phyloP scores from a whole-genome alignment of 2,113 vertebrate genomes.

The Pogonocichla stellata region DNA sequence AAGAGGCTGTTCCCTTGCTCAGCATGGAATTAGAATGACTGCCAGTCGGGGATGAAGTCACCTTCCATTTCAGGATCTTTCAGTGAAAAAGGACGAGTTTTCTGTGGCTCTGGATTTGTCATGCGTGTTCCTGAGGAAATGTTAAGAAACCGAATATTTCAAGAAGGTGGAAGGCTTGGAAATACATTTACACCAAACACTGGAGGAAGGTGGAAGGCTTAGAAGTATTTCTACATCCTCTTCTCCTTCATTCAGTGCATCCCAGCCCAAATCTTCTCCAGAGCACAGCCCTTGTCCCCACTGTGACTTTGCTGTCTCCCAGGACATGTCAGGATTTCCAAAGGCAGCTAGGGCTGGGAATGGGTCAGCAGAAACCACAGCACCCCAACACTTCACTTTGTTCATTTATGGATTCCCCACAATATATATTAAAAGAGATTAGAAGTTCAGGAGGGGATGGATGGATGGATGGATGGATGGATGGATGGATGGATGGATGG shows the following conservation, averaged over 20 bases:
- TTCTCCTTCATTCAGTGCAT: fast-evolving
- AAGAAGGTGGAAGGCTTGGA: not conserved
- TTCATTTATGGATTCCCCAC: not conserved
- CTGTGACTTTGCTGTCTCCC: not conserved
- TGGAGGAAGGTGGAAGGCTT: not conserved
- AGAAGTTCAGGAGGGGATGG: not conserved
- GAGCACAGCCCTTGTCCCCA: not conserved
- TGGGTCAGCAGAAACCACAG: not conserved
- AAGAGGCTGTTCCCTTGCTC: slow-evolving; percentile 4
- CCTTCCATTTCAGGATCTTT: slow-evolving; percentile 27
- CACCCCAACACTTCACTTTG: not conserved
- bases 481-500: fast-evolving
- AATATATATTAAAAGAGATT: not conserved
- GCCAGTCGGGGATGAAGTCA: not conserved
- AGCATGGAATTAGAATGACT: not conserved
- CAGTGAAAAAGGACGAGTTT: not conserved
- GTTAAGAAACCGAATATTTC: not conserved
- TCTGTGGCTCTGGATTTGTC: not conserved
- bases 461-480: fast-evolving
- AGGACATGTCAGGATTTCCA: not conserved
- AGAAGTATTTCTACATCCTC: not conserved
- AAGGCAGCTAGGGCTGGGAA: not conserved
- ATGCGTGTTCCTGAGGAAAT: not conserved
- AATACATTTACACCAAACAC: not conserved
- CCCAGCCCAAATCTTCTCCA: not conserved